Base-by-base conservation (phyloP, 2,797 vertebrate species). In the Sebastes matsubarae region DNA sequence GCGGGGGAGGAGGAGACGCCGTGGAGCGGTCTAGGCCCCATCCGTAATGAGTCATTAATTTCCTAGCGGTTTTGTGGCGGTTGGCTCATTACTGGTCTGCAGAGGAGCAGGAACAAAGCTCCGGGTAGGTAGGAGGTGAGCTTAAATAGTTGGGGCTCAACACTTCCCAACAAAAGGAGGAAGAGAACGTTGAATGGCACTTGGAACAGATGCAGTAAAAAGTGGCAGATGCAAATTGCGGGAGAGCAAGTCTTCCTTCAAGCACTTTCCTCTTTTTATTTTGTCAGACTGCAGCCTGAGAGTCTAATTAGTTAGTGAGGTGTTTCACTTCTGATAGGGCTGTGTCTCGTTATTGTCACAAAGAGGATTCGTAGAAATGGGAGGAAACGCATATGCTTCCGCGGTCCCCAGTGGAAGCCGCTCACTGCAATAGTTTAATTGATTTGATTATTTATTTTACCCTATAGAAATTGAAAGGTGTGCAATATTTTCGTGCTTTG, bases 41-140 rank as follows among this genome's bases (percentile, higher is more conserved):
- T 96, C 89, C 95, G 96, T 99, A 98, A 99, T 98, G 98, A 99
- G 95, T 97, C 96, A 97, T 97, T 98, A 97, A 98, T 98, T 98
- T 98, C 96, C 96, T 95, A 20, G 96, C 95, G 96, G 97, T 98
- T 98, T 98, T 98, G 96, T 98, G 97, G 96, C 85, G 96, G 97
- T 97, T 96, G 97, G 97, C 97, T 98, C 97, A 98, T 99, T 99
- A 99, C 96, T 95, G 96, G 96, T 94, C 95, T 97, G 97, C 96
- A 97, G 97, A 97, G 97, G 96, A 94, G 94, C 89, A 92, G 88
- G 96, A 96, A 98, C 96, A 98, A 98, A 97, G 96, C 95, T 88
- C 90, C 84, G 95, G 96, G 96, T 96, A 97, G 97, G 97, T 98
- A 98, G 97, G 97, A 98, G 97, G 97, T 97, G 97, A 97, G 96